Base-by-base conservation (phyloP, 2,113 vertebrate species). In the Calidris pugnax region DNA sequence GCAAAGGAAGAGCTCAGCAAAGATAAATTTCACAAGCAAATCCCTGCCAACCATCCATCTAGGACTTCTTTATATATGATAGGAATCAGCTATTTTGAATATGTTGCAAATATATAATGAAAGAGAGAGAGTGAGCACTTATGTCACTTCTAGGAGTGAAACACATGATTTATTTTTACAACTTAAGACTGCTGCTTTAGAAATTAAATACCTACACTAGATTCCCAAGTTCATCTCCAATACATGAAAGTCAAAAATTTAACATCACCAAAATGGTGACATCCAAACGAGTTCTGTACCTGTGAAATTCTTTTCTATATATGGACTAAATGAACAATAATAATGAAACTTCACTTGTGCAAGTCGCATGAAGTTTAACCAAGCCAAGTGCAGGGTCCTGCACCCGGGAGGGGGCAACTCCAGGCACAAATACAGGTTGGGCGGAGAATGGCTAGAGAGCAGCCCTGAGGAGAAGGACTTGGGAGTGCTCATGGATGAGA, bases 11-110 rank as follows among this genome's bases (percentile, higher is more conserved):
- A 87, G 30, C 22, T 83, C 74, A 79, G 78, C 13, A 74, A 87
- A 82, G 79, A 87, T 10, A 89, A 91, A 89, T 93, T 91, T 93
- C 76, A 85, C 53, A 76, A 79, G 48, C 64, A 76, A 92, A 87
- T 55, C 37, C 26, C 32, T 85, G 89, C 57, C 89, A 93, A 68
- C 39, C 17, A 76, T 12, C 68, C 62, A 68, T 76, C 50, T 37
- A 92, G 48, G 51, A 89, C 17, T 85, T 91, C 39, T 85, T 93
- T 93, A 73, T 89, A 57, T 26, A 55, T 69, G 4, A 84, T 37
- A 72, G 35, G 37, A 86, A 83, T 66, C 51, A 94, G 11, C 47
- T 95, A 62, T 57, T 91, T 95, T 82, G 59, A 87, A 59, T 89
- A 84, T 41, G 73, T 72, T 89, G 76, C 39, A 87, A 96, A 73